Percentiles rank a stretch among this genome's conserved stretches.
Evolutionary conservation across 1,140 invertebrate genomes (phyloP).

Genomic region (Propsilocerus akamusi): DNA sequence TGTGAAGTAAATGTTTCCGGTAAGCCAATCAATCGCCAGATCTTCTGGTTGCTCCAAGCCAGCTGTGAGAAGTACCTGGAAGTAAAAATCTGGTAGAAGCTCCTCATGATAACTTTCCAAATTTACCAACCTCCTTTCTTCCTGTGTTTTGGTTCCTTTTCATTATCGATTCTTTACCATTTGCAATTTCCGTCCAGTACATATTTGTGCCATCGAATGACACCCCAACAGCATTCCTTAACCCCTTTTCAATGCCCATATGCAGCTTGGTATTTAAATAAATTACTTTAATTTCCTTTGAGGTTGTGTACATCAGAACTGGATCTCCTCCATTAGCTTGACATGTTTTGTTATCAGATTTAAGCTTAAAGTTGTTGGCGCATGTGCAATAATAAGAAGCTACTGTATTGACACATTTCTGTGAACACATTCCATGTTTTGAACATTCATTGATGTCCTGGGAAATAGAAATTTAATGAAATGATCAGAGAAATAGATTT

Average conservation of each 20-base stretch:
- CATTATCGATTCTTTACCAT: slow-evolving; percentile 43
- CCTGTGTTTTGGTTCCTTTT: slow-evolving; percentile 32
- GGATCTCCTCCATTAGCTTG: slow-evolving; percentile 39
- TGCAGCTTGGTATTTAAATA: slow-evolving; percentile 26
- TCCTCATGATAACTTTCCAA: background rate
- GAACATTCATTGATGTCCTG: slow-evolving; percentile 70
- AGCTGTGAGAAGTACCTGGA: slow-evolving; percentile 31
- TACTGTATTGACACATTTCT: slow-evolving; percentile 56
- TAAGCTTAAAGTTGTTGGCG: slow-evolving; percentile 47
- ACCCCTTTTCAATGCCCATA: slow-evolving; percentile 25
- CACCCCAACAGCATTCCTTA: slow-evolving; percentile 44
- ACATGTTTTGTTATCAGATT: slow-evolving; percentile 47
- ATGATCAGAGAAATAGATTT: slow-evolving; percentile 6
- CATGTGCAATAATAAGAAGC: slow-evolving; percentile 69
- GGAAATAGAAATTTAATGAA: slow-evolving; percentile 5
- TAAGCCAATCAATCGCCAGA: slow-evolving; percentile 65
- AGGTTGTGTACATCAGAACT: slow-evolving; percentile 40
- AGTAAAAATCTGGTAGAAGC: background rate
- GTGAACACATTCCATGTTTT: slow-evolving; percentile 56
- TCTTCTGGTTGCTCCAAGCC: slow-evolving; percentile 57
- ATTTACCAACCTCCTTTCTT: slow-evolving; percentile 27
- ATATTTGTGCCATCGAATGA: slow-evolving; percentile 39
- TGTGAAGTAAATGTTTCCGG: slow-evolving; percentile 46
- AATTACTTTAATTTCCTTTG: slow-evolving; percentile 26
- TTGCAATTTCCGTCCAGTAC: slow-evolving; percentile 55